A percentile compares a stretch with the other conserved stretches of the same genome.
Evolutionary conservation across 2,113 vertebrate genomes (phyloP).

Genomic region (Gasterosteus nipponicus): DNA sequence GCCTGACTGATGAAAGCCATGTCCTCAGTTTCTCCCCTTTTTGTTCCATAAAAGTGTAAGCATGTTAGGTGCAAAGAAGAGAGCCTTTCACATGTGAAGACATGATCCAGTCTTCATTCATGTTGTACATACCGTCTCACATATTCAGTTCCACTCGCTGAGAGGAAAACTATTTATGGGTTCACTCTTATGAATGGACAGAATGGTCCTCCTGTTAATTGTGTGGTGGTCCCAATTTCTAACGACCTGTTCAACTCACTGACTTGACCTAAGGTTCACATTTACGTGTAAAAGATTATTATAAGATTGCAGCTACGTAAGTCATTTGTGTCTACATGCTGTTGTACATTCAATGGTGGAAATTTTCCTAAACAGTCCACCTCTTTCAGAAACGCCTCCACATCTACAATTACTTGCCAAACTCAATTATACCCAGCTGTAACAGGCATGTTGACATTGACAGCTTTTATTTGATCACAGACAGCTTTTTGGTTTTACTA

Average conservation of each 20-base stretch:
- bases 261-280: not conserved
- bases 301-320: slow-evolving; percentile 5
- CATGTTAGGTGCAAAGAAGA: not conserved
- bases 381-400: slow-evolving; percentile 65
- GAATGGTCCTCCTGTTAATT: not conserved
- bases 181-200: not conserved
- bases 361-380: slow-evolving; percentile 67
- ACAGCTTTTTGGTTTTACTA: slow-evolving; percentile 83
- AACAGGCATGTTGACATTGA: slow-evolving; percentile 84
- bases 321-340: slow-evolving; percentile 2
- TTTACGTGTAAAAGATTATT: slow-evolving; percentile 4
- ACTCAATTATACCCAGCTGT: slow-evolving; percentile 84
- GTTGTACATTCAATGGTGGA: slow-evolving; percentile 13
- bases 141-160: slow-evolving; percentile 9
- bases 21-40: not conserved
- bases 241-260: not conserved
- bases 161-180: not conserved
- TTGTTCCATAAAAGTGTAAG: not conserved
- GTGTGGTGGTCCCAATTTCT: not conserved
- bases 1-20: not conserved
- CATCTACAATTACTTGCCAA: slow-evolving; percentile 81
- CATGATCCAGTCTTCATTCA: slow-evolving; percentile 18
- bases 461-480: slow-evolving; percentile 79
- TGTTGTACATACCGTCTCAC: slow-evolving; percentile 8
- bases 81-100: not conserved